Evolutionary conservation across 2,113 vertebrate genomes (phyloP), one percentile per base, ranked within the genome.

Genomic region (Guaruba guarouba): DNA sequence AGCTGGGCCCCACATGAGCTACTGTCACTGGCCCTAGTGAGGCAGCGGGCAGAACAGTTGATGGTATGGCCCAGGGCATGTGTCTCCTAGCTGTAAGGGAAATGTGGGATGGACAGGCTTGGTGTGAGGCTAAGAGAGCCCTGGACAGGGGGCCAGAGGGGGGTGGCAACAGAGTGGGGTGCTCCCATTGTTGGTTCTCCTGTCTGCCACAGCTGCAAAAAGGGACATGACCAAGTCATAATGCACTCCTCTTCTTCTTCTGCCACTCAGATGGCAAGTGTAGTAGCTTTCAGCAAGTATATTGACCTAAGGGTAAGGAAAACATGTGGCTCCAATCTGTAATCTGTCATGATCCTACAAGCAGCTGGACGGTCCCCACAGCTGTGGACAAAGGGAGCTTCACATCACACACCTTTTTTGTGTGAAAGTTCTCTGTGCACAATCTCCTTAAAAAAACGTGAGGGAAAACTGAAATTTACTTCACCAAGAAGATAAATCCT

Each of bases 261-360:
- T 55, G 33, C 63, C 20, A 31, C 44, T 77, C 68, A 78, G 33
- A 16, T 10, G 12, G 69, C 39, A 95, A 82, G 14, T 12, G 35
- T 20, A 78, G 7, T 22, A 90, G 33, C 24, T 70, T 87, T 87
- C 85, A 82, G 22, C n/a, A 68, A 81, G 41, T 43, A 75, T 39
- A 25, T 37, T 49, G 55, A 54, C n/a, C 46, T 43, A 64, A 70
- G 46, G 24, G 49, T 52, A 84, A 79, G 66, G 48, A 92, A 92
- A 71, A 41, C 28, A 69, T 0, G 1, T 1, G 1, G 24, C 13
- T 19, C 10, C 37, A 57, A 12, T 23, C 46, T 71, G 25, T 76
- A 23, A 8, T 31, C 7, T 49, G 18, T 64, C 18, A 64, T 54
- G 55, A 46, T 43, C 62, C 5, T 69, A 41, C 25, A 75, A 68